Percentiles rank a stretch among this genome's conserved stretches.
Evolutionary conservation across 1,140 invertebrate species (phyloP).

Genomic region (Neotoxoptera formosana): DNA sequence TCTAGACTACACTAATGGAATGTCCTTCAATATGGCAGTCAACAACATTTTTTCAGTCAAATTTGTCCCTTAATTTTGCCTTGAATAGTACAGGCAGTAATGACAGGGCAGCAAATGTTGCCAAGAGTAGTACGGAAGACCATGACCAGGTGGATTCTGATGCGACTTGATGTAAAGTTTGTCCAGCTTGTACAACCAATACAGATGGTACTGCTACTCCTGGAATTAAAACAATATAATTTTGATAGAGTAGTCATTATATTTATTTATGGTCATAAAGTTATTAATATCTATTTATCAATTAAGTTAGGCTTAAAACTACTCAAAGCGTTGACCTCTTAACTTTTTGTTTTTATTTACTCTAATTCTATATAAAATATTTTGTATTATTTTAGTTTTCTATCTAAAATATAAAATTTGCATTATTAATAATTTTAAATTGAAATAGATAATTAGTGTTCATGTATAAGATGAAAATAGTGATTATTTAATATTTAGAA

Average conservation of each 20-base stretch:
- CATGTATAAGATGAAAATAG: no score
- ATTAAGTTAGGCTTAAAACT: background rate
- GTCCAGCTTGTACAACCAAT: constrained; percentile 96
- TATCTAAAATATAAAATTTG: background rate
- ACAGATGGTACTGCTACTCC: constrained; percentile 98
- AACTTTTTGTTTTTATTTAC: background rate
- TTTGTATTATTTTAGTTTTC: background rate
- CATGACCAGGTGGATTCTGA: constrained; percentile 87
- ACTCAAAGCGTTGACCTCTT: background rate
- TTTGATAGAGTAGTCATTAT: background rate
- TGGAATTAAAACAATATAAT: constrained; percentile 68
- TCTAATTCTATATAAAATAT: background rate
- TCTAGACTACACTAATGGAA: constrained; percentile 47
- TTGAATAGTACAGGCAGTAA: constrained; percentile 92
- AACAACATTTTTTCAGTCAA: constrained; percentile 69
- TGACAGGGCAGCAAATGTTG: constrained; percentile 81
- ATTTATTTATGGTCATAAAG: background rate
- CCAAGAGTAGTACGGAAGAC: constrained; percentile 82
- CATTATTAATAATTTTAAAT: background rate
- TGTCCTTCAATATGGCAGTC: constrained; percentile 47
- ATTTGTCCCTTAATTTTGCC: constrained; percentile 80
- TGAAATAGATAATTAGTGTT: background rate
- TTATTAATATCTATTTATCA: background rate
- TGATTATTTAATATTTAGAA: no score
- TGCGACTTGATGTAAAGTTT: constrained; percentile 91